Evolutionary conservation across 1,140 invertebrate species (phyloP).

Genomic region (Bombyx mandarina): DNA sequence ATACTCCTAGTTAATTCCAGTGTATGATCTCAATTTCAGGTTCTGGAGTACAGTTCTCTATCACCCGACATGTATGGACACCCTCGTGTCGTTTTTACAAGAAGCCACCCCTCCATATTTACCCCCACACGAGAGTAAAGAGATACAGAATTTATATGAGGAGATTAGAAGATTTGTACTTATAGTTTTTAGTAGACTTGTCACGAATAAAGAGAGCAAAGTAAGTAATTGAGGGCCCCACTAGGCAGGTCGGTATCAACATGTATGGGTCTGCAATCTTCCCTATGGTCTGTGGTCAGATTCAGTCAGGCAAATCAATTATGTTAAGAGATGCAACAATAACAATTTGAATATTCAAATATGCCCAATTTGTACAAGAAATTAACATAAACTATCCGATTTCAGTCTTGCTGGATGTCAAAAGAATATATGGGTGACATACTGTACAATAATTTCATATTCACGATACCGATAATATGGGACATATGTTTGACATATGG

Average conservation of each 20-base stretch:
- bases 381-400: constrained; percentile 15
- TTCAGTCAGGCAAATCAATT: too few species aligned
- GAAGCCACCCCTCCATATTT: constrained; percentile 80
- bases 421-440: constrained; percentile 77
- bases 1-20: too few species aligned
- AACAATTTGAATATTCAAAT: too few species aligned
- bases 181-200: constrained; percentile 78
- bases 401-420: constrained; percentile 75
- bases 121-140: constrained; percentile 50
- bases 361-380: too few species aligned
- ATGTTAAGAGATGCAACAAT: too few species aligned
- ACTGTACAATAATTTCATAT: constrained; percentile 84
- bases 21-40: constrained; percentile 57
- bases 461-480: constrained; percentile 85
- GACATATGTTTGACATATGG: constrained; percentile 84
- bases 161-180: constrained; percentile 77
- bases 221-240: constrained; percentile 35
- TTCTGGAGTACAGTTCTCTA: constrained; percentile 88
- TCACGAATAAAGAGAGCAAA: constrained; percentile 82
- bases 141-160: constrained; percentile 59
- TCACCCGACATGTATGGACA: constrained; percentile 76
- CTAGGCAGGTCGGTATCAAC: too few species aligned
- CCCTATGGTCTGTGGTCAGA: too few species aligned
- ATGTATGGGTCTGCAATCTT: too few species aligned
- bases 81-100: constrained; percentile 81